Percentiles rank a stretch among this genome's conserved stretches.
phyloP scores from a whole-genome alignment of 2,888 invertebrate species.

The Tipula lateralis region DNA sequence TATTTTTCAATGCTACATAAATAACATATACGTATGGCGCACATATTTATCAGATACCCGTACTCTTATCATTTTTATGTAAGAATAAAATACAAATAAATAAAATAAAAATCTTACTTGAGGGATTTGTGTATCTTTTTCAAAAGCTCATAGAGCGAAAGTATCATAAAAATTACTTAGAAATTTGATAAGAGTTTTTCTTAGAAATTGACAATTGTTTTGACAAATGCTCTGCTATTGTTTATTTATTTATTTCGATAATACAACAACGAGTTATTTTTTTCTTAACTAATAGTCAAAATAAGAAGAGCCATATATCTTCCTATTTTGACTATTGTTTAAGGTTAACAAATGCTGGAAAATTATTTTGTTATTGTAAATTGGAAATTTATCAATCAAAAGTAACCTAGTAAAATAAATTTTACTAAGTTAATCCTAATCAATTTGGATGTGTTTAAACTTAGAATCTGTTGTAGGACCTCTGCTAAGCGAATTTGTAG shows the following conservation, averaged over 20 bases:
- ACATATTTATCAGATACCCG: not conserved
- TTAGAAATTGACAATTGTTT: not conserved
- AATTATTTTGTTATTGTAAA: no score
- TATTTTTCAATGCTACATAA: not conserved
- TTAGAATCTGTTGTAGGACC: no score
- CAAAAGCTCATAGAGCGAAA: not conserved
- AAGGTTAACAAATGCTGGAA: no score
- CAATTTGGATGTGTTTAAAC: no score
- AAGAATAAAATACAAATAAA: not conserved
- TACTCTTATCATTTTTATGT: not conserved
- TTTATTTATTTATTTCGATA: not conserved
- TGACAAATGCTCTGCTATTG: not conserved
- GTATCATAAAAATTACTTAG: not conserved
- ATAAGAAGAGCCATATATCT: no score
- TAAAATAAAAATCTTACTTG: not conserved
- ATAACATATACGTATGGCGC: not conserved
- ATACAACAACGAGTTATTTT: not conserved
- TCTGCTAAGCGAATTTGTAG: no score
- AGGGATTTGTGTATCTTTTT: not conserved
- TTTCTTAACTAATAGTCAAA: no score
- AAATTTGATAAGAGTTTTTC: not conserved
- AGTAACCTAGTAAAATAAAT: no score
- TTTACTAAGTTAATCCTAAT: no score
- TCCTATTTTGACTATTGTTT: no score
- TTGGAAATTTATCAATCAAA: no score